phyloP scores from a whole-genome alignment of 1,140 invertebrate species.

The Agrypnia vestita region DNA sequence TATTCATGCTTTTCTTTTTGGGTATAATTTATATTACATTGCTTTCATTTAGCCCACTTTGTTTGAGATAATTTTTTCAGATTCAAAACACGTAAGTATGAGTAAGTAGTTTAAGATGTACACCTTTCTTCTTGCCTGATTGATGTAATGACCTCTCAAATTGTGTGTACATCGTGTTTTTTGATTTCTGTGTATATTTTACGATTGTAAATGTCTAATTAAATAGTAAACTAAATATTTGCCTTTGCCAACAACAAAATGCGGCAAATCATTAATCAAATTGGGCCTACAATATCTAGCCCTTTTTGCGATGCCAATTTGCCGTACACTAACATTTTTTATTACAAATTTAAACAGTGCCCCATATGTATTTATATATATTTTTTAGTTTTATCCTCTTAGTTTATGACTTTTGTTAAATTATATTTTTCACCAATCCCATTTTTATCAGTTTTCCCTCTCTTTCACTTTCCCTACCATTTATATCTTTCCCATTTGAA shows the following conservation, averaged over 20 bases:
- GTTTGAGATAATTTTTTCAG: too few species aligned
- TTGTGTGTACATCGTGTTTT: too few species aligned
- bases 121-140: too few species aligned
- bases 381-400: slow-evolving; percentile 7
- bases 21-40: too few species aligned
- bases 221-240: slow-evolving; percentile 14
- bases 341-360: not conserved
- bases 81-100: too few species aligned
- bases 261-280: slow-evolving; percentile 48
- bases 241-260: slow-evolving; percentile 50
- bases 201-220: slow-evolving; percentile 11
- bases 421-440: slow-evolving; percentile 23
- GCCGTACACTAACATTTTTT: slow-evolving; percentile 52
- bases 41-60: too few species aligned
- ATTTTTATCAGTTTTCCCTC: slow-evolving; percentile 26
- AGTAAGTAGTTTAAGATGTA: too few species aligned
- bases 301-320: slow-evolving; percentile 47
- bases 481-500: slow-evolving; percentile 23
- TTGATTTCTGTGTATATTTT: too few species aligned
- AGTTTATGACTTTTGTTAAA: slow-evolving; percentile 9
- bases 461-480: slow-evolving; percentile 10
- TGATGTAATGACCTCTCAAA: too few species aligned
- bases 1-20: too few species aligned
- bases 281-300: slow-evolving; percentile 37
- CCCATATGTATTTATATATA: too few species aligned